These are phyloP conservation scores for Palloptera scutellata DNA, from an alignment of 2,888 invertebrate species.

Conservation along the genomic window DNA sequence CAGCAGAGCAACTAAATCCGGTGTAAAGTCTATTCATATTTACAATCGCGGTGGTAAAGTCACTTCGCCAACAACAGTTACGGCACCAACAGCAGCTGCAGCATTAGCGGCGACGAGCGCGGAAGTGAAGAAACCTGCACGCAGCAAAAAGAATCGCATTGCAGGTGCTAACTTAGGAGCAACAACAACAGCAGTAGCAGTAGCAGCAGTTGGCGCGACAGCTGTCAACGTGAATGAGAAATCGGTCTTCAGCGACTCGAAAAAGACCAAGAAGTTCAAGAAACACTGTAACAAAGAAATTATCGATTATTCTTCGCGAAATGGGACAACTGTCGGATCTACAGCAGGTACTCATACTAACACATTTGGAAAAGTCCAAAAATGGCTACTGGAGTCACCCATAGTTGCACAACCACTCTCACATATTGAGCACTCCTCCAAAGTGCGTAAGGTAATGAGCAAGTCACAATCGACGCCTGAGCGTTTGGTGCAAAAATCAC, in stretches of 20 bases:
- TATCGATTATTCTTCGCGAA: slow-evolving; percentile 73
- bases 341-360: slow-evolving; percentile 65
- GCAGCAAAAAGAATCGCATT: slow-evolving; percentile 64
- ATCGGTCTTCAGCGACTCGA: slow-evolving; percentile 44
- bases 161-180: slow-evolving; percentile 64
- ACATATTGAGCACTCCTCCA: slow-evolving; percentile 63
- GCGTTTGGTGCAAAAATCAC: slow-evolving; percentile 71
- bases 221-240: slow-evolving; percentile 38
- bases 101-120: slow-evolving; percentile 35
- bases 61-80: slow-evolving; percentile 37
- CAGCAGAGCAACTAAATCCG: slow-evolving; percentile 4
- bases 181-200: slow-evolving; percentile 49
- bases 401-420: slow-evolving; percentile 63
- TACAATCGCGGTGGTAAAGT: slow-evolving; percentile 18
- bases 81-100: slow-evolving; percentile 12
- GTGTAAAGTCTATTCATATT: slow-evolving; percentile 2
- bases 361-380: slow-evolving; percentile 80
- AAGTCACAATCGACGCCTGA: slow-evolving; percentile 88
- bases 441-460: slow-evolving; percentile 68
- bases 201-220: slow-evolving; percentile 28
- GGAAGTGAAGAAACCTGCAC: slow-evolving; percentile 56
- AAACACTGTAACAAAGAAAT: slow-evolving; percentile 71
- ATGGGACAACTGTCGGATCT: slow-evolving; percentile 51
- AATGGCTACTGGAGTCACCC: slow-evolving; percentile 82
- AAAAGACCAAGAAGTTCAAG: slow-evolving; percentile 64